Percentiles rank a stretch among this genome's conserved stretches.
These are phyloP conservation scores for Galerucella nymphaeae DNA, from an alignment of 2,888 invertebrate species.

Conservation along the genomic window DNA sequence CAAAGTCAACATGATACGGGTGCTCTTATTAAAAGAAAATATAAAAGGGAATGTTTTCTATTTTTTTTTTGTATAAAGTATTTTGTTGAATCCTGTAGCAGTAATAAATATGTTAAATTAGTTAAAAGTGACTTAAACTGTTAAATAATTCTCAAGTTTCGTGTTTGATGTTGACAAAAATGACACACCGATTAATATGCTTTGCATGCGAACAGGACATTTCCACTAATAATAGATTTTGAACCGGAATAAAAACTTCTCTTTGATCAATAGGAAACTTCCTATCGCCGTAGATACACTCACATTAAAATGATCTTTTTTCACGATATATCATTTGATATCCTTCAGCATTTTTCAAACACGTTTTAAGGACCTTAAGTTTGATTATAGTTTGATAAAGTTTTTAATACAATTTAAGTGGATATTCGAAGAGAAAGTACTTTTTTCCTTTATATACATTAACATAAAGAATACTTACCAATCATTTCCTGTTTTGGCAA, in stretches of 20 bases:
- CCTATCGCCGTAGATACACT: neutral
- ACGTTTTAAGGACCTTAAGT: neutral
- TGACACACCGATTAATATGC: conserved; percentile 3
- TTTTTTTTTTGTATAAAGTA: no score
- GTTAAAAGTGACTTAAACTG: neutral
- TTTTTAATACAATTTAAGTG: no score
- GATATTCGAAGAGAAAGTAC: no score
- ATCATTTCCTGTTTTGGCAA: conserved; percentile 75
- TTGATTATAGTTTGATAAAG: no score
- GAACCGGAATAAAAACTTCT: conserved; percentile 4
- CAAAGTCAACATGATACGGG: conserved; percentile 8
- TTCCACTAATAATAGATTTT: conserved; percentile 17
- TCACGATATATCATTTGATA: conserved; percentile 24
- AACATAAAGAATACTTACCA: no score
- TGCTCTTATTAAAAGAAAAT: neutral
- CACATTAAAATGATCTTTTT: conserved; percentile 14
- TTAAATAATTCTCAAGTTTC: neutral
- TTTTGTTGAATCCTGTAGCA: no score
- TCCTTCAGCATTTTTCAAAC: conserved; percentile 1
- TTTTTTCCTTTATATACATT: no score
- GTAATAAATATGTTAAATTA: neutral
- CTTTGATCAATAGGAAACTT: conserved; percentile 26
- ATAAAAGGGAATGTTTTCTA: no score
- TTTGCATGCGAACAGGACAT: conserved; percentile 9
- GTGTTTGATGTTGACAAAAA: conserved; percentile 6